These are phyloP conservation scores for Varanus komodoensis DNA, from an alignment of 2,113 vertebrate genomes.

Conservation along the genomic window DNA sequence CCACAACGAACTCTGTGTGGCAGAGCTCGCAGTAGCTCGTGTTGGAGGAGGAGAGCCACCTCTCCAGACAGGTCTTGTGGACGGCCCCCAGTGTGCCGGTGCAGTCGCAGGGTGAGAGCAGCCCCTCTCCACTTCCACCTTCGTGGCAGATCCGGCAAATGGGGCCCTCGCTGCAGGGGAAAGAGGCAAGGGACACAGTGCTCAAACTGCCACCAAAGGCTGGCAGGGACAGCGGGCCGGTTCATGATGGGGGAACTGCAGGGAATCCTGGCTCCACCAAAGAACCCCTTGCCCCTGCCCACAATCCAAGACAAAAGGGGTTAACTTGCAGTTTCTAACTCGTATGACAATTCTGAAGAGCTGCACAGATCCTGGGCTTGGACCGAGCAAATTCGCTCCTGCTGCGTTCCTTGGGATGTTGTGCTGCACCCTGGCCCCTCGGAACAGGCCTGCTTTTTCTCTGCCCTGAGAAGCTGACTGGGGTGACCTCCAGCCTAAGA, in stretches of 20 bases:
- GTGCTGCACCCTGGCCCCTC: background rate
- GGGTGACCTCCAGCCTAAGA: too few relatives aligned
- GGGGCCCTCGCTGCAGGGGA: constrained; percentile 86
- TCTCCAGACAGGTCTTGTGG: constrained; percentile 96
- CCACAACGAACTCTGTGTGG: constrained; percentile 93
- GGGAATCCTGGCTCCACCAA: too few relatives aligned
- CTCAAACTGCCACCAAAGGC: background rate
- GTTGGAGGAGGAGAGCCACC: constrained; percentile 97
- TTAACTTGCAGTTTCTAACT: background rate
- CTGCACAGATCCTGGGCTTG: background rate
- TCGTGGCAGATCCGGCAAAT: constrained; percentile 98
- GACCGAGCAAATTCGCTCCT: background rate
- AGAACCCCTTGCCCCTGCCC: background rate
- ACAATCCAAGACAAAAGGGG: background rate
- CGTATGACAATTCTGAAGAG: background rate
- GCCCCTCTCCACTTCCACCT: constrained; percentile 85
- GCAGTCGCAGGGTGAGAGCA: constrained; percentile 94
- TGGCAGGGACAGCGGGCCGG: background rate
- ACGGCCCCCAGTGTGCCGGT: constrained; percentile 93
- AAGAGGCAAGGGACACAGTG: constrained; percentile 36
- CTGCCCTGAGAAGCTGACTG: background rate
- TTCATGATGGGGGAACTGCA: background rate
- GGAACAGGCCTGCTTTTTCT: background rate
- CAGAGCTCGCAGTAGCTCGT: constrained; percentile 98
- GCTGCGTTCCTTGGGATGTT: too few relatives aligned